Percentiles rank a stretch among this genome's conserved stretches.
phyloP scores from a whole-genome alignment of 2,113 vertebrate species.

The Todiramphus saurophagus region DNA sequence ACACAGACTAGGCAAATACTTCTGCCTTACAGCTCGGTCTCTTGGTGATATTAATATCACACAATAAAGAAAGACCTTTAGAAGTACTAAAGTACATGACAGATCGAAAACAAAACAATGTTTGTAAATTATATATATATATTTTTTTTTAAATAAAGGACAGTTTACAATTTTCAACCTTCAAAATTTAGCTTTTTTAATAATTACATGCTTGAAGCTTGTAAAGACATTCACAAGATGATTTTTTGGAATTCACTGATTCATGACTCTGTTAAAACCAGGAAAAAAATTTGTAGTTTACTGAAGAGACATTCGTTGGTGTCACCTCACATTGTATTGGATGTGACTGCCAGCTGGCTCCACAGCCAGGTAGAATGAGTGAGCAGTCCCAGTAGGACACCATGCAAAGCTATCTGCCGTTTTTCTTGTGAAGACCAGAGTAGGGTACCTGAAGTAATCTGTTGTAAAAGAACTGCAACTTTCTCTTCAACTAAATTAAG shows the following conservation, averaged over 20 bases:
- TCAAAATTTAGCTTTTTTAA: neutral
- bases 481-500: neutral
- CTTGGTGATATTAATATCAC: neutral
- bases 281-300: neutral
- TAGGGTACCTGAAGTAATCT: neutral
- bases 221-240: neutral
- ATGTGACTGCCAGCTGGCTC: neutral
- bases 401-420: neutral
- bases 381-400: neutral
- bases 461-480: neutral
- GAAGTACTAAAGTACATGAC: neutral
- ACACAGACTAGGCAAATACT: neutral
- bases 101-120: neutral
- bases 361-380: neutral
- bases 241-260: neutral
- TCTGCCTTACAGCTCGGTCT: neutral
- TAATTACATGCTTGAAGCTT: rapidly evolving
- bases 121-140: too few relatives aligned
- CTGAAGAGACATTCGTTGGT: neutral
- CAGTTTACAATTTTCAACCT: neutral
- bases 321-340: neutral
- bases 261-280: neutral
- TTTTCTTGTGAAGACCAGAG: neutral
- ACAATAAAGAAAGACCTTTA: neutral
- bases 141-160: neutral